A percentile compares a stretch with the other conserved stretches of the same genome.
These are phyloP conservation scores for Anoplolepis gracilipes DNA, from an alignment of 1,140 invertebrate genomes.

Conservation along the genomic window DNA sequence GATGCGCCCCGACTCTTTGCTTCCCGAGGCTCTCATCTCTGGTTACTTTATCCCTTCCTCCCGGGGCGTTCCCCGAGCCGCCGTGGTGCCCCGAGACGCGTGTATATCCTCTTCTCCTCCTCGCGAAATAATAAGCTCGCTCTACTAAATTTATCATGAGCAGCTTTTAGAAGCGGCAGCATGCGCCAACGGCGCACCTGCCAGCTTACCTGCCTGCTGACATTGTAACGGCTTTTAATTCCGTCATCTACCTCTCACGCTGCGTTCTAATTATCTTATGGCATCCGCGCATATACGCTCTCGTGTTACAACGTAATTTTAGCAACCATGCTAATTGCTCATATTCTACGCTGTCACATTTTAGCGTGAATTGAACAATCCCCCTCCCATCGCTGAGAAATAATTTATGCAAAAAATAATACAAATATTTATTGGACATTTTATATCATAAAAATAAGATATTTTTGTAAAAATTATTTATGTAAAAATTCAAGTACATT, in stretches of 20 bases:
- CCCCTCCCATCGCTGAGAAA: neutral
- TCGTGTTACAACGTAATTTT: constrained; percentile 6
- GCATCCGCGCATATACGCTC: neutral
- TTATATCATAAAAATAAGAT: constrained; percentile 14
- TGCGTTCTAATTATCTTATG: constrained; percentile 41
- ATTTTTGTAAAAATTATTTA: no score
- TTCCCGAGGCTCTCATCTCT: constrained; percentile 66
- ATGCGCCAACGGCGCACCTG: constrained; percentile 24
- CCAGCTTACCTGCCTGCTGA: constrained; percentile 39
- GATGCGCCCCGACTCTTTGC: constrained; percentile 43
- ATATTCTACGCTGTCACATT: neutral
- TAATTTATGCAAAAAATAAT: neutral
- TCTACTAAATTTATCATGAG: constrained; percentile 84
- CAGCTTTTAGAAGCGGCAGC: constrained; percentile 33
- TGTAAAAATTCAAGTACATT: no score
- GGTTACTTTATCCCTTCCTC: constrained; percentile 77
- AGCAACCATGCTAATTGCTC: constrained; percentile 27
- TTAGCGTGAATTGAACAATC: neutral
- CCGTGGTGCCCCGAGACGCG: constrained; percentile 66
- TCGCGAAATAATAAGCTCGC: constrained; percentile 83
- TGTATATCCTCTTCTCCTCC: constrained; percentile 73
- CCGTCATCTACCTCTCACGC: constrained; percentile 9
- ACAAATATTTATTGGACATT: neutral
- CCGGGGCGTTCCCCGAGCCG: constrained; percentile 75
- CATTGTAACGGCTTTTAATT: constrained; percentile 49